Base-by-base conservation (phyloP, 53 echinoderm and acorn worm genomes). In the Crossaster papposus region DNA sequence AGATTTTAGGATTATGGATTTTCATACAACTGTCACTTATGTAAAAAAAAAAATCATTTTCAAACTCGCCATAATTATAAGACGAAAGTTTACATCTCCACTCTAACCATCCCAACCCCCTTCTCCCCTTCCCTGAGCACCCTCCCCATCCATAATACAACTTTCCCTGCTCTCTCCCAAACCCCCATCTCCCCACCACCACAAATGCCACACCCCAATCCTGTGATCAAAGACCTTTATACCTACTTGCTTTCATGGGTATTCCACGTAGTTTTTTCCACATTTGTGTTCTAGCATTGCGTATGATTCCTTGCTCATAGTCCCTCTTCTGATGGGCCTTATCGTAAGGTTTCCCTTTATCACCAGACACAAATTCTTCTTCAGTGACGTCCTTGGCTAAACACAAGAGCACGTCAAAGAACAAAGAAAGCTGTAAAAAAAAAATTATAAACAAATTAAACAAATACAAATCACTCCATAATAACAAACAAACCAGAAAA, bases 351-450 rank as follows among this genome's bases (percentile, higher is more conserved):
- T 92, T 93, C n/a, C 93, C 80, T 30, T 91, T 91, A 38, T 98
- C 94, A 14, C 98, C 98, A 0, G 96, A 90, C 18, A 96, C 79
- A 62, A 93, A 98, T 28, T 93, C 94, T 51, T 98, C 98, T 65
- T 94, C 80, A 4, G 79, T 89, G 17, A 92, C 93, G 54, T 94
- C 96, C 20, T 64, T 82, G 14, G 93, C 88, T 50, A 98, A 80
- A 37, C 96, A 92, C 54, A 98, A 91, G 12, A 96, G 86, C 80
- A 98, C 81, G 87, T 98, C 98, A 86, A 98, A 98, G 88, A 96
- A 98, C 63, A 98, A 82, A 10, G 96, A 96, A 64, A 98, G 82
- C 98, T 98, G 85, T 4, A 37, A 36, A 78, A 30, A 20, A 73
- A 75, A 24, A n/a, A 64, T 15, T 22, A 13, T 1, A 72, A 17